Evolutionary conservation across 2,888 invertebrate species (phyloP).

Genomic region (Serripes groenlandicus): DNA sequence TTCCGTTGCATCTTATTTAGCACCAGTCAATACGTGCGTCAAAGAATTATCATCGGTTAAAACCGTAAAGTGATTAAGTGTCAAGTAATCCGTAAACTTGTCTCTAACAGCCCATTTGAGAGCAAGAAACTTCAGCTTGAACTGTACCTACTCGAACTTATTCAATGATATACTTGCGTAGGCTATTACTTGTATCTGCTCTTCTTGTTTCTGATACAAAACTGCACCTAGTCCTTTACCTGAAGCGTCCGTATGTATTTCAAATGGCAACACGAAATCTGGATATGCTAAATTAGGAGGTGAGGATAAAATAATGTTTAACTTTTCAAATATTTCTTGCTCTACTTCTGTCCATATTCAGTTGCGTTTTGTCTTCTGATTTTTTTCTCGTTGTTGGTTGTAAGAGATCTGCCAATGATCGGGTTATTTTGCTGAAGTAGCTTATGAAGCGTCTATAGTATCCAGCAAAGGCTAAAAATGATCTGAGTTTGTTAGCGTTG

Average conservation of each 20-base stretch:
- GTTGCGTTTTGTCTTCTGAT: neutral
- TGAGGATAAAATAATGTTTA: constrained; percentile 20
- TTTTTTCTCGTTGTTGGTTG: constrained; percentile 28
- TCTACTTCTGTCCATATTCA: constrained; percentile 18
- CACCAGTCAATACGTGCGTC: no score
- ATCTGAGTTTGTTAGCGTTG: constrained; percentile 21
- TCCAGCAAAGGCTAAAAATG: constrained; percentile 22
- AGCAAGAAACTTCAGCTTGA: no score
- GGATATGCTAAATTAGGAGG: constrained; percentile 39
- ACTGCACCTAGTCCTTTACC: no score
- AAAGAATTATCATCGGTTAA: no score
- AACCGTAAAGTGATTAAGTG: no score
- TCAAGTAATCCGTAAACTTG: no score
- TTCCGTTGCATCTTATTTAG: constrained; percentile 32
- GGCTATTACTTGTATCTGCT: no score
- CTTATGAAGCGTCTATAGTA: constrained; percentile 51
- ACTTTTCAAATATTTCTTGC: constrained; percentile 19
- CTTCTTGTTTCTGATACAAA: no score
- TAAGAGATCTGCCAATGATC: constrained; percentile 41
- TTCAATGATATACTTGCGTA: no score
- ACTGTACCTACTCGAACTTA: no score
- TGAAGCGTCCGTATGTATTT: constrained; percentile 26
- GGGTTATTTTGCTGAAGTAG: constrained; percentile 46
- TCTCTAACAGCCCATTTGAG: no score
- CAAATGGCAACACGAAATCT: constrained; percentile 21